Base-by-base conservation (phyloP, 2,888 invertebrate species). In the Exephanes ischioxanthus region DNA sequence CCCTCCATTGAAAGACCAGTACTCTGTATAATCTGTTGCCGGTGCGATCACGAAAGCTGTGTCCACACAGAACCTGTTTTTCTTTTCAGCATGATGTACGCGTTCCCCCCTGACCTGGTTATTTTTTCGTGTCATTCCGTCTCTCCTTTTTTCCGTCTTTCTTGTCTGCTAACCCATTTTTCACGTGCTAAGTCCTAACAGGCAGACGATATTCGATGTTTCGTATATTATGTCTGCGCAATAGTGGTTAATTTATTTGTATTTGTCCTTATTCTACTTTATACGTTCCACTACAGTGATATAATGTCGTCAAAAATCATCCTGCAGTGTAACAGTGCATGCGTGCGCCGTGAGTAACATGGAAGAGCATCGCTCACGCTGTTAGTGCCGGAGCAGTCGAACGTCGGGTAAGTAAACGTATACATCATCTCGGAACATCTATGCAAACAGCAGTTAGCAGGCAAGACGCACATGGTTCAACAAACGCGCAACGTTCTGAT, bases 381-480 rank as follows among this genome's bases (percentile, higher is more conserved):
- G 73, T 33, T 55, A n/a, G 68, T 55, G 58, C 30, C 53, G 68
- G 9, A 67, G 22, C 30, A 68, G 58, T 51, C 73, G 45, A 68
- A 66, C 75, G 67, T 53, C 68, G 68, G 58, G 33, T 75, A 55
- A 75, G 37, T 48, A 75, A 80, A 80, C 73, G 45, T 73, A 80
- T 67, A 75, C 67, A 75, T 80, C 73, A 30, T 58, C 73, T 58
- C 55, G 51, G 48, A 80, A 80, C 80, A 80, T 80, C 80, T 80
- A 80, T 67, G 51, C 73, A 80, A 80, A 80, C 75, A 75, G 26
- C 63, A 45, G 80, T 61, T 61, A 58, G 58, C 67, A 68, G 41
- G 68, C 55, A 33, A 68, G 41, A 72, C 48, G 51, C 66, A 53
- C 66, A 45, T 66, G 73, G 73, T 70, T 45, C n/a, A 55, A 26